phyloP scores from a whole-genome alignment of 2,113 vertebrate species.

The Lycocorax pyrrhopterus region DNA sequence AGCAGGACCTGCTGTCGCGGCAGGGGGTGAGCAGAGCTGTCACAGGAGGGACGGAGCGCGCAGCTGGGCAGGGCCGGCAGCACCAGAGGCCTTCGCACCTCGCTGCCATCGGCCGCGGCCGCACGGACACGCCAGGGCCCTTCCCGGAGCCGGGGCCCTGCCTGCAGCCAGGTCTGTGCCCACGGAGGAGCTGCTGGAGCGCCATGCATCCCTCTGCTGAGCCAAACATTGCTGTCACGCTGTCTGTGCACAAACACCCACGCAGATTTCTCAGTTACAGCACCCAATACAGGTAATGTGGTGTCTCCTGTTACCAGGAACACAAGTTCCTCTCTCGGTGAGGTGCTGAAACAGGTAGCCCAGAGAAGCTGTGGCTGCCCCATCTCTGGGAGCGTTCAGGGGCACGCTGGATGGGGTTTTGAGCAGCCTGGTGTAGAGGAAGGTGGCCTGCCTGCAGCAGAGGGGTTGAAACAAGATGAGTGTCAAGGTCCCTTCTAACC shows the following conservation, averaged over 20 bases:
- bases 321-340: neutral
- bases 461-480: neutral
- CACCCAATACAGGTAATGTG: rapidly evolving
- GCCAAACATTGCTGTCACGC: rapidly evolving
- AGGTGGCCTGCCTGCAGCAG: neutral
- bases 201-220: neutral
- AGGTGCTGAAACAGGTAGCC: neutral
- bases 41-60: neutral
- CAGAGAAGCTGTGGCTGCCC: neutral
- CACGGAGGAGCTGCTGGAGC: neutral
- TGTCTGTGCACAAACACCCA: rapidly evolving
- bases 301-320: neutral
- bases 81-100: neutral
- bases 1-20: neutral
- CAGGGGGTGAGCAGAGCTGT: neutral
- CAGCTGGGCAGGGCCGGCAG: neutral
- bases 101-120: neutral
- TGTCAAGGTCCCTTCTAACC: neutral
- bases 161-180: rapidly evolving
- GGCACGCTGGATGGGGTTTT: neutral
- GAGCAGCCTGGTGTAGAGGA: neutral
- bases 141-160: rapidly evolving
- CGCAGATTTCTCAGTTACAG: rapidly evolving
- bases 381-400: neutral
- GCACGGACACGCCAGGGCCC: rapidly evolving